Evolutionary conservation across 2,113 vertebrate species (phyloP).

Genomic region (Salminus brasiliensis): DNA sequence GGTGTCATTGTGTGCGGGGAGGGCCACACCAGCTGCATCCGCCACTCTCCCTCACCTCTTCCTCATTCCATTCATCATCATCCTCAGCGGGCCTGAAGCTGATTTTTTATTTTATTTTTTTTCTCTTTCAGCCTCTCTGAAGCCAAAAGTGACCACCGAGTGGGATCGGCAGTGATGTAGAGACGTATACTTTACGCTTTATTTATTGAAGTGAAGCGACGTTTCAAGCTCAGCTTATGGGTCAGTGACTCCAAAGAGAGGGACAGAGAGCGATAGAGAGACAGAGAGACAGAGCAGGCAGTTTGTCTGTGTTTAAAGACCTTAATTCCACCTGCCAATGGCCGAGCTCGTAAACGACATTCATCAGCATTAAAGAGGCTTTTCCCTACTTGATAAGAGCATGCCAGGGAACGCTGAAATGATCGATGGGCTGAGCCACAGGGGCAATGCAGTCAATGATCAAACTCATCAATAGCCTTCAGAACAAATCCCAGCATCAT

Average conservation of each 20-base stretch:
- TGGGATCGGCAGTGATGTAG: constrained; percentile 40
- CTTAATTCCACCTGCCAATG: constrained; percentile 55
- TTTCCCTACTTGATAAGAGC: constrained; percentile 20
- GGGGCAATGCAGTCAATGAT: neutral
- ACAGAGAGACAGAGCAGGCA: neutral
- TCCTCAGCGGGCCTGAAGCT: constrained; percentile 7
- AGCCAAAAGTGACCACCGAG: constrained; percentile 13
- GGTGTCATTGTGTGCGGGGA: constrained; percentile 46
- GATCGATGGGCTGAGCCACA: constrained; percentile 5
- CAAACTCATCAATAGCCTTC: neutral
- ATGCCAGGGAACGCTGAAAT: neutral
- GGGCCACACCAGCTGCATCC: constrained; percentile 39
- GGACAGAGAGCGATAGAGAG: neutral
- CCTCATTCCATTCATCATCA: constrained; percentile 48
- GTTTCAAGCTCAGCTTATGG: constrained; percentile 33
- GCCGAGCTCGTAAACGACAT: constrained; percentile 25
- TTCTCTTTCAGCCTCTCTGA: neutral
- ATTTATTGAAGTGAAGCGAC: constrained; percentile 43
- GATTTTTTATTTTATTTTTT: no score
- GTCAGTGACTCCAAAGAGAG: constrained; percentile 43
- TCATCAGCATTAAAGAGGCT: constrained; percentile 25
- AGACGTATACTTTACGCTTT: constrained; percentile 38
- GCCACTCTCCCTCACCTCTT: constrained; percentile 33
- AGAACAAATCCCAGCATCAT: neutral
- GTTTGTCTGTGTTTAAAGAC: constrained; percentile 47